Evolutionary conservation across 2,113 vertebrate species (phyloP), one percentile per base, ranked within the genome.

Genomic region (Bungarus multicinctus): DNA sequence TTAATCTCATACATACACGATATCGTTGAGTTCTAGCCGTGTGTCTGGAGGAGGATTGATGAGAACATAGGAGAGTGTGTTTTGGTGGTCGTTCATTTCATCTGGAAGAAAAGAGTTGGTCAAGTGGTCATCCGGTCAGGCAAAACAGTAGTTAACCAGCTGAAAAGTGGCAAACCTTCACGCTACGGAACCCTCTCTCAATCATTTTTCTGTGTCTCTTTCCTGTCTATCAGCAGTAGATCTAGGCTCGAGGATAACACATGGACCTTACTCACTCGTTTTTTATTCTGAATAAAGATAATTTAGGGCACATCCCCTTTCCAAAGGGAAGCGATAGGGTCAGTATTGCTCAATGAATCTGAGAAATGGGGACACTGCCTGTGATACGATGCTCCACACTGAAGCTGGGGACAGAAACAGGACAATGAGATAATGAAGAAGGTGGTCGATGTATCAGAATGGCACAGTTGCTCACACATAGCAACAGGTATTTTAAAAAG

Each of bases 61-160:
- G 95, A 99, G 98, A 91, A 99, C 98, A 0, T 99, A 99, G 89
- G 99, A 99, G 90, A 99, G 95, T 0, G 99, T 99, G 98, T 99
- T 99, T 98, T 99, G 99, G 93, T 99, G 98, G 96, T 99, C 99
- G 0, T 99, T 99, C 98, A 99, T 99, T 98, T 99, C 99, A 0
- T 99, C 99, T 99, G 98, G 7, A 86, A 95, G 94, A 94, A 43
- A 25, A 94, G 52, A 95, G 4, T 23, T 2, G 12, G 45, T 9
- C 12, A 54, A 58, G 30, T 2, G 30, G 12, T 12, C 14, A 58
- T 1, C 1, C 4, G 4, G 39, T 12, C 18, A n/a, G 8, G 52
- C 22, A 20, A 12, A 25, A 18, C 20, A 22, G 8, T 4, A 57
- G 16, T 8, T 7, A 39, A 18, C 2, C 20, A 22, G 53, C 7